Conservation (phyloP, 2,888 invertebrate genomes). For the Allophyes oxyacanthae region DNA sequence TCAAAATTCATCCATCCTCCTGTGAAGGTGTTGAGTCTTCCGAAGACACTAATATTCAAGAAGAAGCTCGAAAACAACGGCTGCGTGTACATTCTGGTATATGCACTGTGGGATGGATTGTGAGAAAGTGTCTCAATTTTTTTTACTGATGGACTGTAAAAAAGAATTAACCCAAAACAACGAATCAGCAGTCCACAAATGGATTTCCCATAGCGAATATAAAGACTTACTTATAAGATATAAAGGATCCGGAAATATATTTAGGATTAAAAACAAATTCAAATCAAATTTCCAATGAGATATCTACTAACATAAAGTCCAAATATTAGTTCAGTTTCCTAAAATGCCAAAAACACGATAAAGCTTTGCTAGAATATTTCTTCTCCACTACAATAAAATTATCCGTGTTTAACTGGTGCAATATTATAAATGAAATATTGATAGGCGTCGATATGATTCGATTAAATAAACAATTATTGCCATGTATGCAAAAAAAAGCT, state of each 20-base stretch:
- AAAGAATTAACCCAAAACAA: background rate
- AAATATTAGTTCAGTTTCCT: slow-evolving; percentile 3
- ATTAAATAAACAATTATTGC: no score
- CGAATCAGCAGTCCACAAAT: background rate
- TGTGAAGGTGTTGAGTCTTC: background rate
- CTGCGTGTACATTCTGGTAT: slow-evolving; percentile 1
- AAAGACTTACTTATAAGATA: background rate
- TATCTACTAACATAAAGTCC: background rate
- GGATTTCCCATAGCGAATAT: background rate
- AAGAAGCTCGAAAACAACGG: background rate
- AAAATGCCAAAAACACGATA: background rate
- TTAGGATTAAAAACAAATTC: background rate
- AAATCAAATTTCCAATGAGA: no score
- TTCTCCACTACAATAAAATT: no score
- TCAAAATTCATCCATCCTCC: background rate
- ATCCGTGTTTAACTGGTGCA: no score
- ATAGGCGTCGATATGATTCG: no score
- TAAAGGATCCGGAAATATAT: no score
- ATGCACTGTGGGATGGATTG: slow-evolving; percentile 1
- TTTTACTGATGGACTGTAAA: background rate
- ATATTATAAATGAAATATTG: no score
- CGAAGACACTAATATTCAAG: no score
- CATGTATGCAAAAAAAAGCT: no score
- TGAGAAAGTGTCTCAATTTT: background rate
- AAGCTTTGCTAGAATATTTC: no score